These are phyloP conservation scores for Champsocephalus gunnari DNA, from an alignment of 2,797 vertebrate species.

Conservation along the genomic window DNA sequence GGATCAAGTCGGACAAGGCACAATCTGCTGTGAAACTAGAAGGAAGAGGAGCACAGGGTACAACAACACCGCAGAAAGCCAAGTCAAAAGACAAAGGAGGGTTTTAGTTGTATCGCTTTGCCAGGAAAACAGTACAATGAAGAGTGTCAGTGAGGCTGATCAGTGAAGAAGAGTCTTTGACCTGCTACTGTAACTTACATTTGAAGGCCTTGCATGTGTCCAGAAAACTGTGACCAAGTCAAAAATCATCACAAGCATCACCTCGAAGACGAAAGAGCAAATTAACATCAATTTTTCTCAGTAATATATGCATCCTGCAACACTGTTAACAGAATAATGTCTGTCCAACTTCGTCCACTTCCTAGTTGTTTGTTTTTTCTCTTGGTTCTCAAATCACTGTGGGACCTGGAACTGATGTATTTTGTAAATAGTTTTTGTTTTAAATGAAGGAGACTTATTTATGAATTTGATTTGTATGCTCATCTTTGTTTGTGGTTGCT, in stretches of 20 bases:
- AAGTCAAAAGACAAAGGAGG: conserved; percentile 81
- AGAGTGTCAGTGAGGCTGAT: conserved; percentile 7
- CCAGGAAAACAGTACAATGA: conserved; percentile 20
- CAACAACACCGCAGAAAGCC: conserved; percentile 59
- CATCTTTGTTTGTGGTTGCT: conserved; percentile 47
- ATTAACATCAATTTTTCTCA: conserved; percentile 25
- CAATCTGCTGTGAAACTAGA: conserved; percentile 52
- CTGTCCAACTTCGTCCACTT: conserved; percentile 63
- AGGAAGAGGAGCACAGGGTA: conserved; percentile 55
- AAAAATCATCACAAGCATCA: conserved; percentile 48
- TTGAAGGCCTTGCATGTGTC: conserved; percentile 68
- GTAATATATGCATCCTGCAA: conserved; percentile 61
- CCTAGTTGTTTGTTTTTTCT: conserved; percentile 52
- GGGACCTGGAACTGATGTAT: conserved; percentile 66
- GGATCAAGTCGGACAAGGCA: conserved; percentile 65
- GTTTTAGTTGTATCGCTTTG: conserved; percentile 32
- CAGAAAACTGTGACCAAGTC: conserved; percentile 64
- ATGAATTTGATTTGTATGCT: conserved; percentile 75
- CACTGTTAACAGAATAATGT: conserved; percentile 68
- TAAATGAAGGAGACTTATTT: conserved; percentile 76
- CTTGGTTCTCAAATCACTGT: conserved; percentile 76
- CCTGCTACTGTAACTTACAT: conserved; percentile 54
- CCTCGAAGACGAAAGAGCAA: conserved; percentile 41
- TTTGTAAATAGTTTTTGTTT: conserved; percentile 75
- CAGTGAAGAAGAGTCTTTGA: conserved; percentile 36